Evolutionary conservation across 2,113 vertebrate genomes (phyloP), one percentile per base, ranked within the genome.

Genomic region (Camelus bactrianus): DNA sequence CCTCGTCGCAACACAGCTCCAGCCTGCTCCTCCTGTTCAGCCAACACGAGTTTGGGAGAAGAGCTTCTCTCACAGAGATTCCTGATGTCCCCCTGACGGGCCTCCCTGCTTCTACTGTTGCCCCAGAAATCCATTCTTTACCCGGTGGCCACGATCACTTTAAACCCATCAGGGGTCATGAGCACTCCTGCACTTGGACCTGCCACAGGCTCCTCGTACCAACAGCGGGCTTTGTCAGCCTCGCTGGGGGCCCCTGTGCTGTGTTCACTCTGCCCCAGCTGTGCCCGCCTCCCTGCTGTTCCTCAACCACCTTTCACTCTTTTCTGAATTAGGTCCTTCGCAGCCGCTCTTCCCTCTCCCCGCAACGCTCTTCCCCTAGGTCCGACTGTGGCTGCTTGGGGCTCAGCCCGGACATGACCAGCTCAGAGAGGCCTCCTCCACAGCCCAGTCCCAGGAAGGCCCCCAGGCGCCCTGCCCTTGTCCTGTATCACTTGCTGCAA

Each of bases 141-240:
- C 65, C 42, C 26, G 19, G n/a, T 7, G 28, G 54, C 60, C 70
- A 79, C 42, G 30, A 28, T n/a, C 46, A 19, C n/a, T 35, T 75
- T 22, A 79, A 92, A 38, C n/a, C 17, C n/a, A 30, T 70, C 54
- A 10, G 42, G 10, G 28, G 9, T 30, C 32, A n/a, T 80, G 38
- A 42, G 38, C 56, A 1, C 11, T 72, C 42, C 10, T 32, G 54
- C 28, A 24, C 16, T 69, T 4, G 32, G 56, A 48, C 62, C 64
- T 8, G 4, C 7, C 17, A 3, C 0, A 30, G 0, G 60, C 26
- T 64, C 12, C 2, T 38, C 2, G 4, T 3, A 48, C 14, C 24
- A 19, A 16, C 4, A 2, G 15, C 2, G 3, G 7, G 5, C 48
- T 32, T 5, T 13, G 6, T 6, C 72, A 58, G 72, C 24, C 28